Base-by-base conservation (phyloP, 2,797 vertebrate species). In the Sebastiscus tertius region DNA sequence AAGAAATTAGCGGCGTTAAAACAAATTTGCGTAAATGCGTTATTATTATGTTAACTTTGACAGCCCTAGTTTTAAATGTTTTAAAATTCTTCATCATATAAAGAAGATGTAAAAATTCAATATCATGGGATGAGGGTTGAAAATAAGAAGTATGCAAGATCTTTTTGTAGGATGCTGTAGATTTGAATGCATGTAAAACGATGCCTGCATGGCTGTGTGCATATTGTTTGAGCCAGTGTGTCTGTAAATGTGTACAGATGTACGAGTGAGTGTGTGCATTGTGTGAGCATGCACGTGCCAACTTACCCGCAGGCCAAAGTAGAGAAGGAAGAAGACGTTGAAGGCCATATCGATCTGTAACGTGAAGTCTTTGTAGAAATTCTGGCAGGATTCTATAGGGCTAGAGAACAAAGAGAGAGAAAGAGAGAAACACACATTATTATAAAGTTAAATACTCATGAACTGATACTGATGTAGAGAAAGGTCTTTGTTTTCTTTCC, bases 321-420 rank as follows among this genome's bases (percentile, higher is more conserved):
- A 99, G 72, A 99, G 97, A 62, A 99, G 97, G 96, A 99, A 99
- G 97, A 99, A 99, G 85, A 99, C 97, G 81, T 99, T 99, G 96
- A 99, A 99, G 94, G 98, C 98, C 98, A 99, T 99, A 95, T 99
- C 98, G 76, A 99, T 99, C 95, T 99, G 98, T 95, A 99, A 96
- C 1, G 99, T 99, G 96, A 99, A 98, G 95, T 99, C 98, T 96
- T 98, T 96, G 96, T 99, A 99, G 97, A 99, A 99, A 96, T 98
- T 97, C 97, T 99, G 98, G 96, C 99, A 99, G 96, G 98, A 98
- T 96, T 99, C 99, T 97, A 99, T 99, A 89, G 98, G 98, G 94
- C 99, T 99, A 93, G 87, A 94, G 89, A 85, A 72, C 2, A 87
- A 6, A 84, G 10, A 75, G 4, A 80, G 12, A 95, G 72, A 95